Percentiles rank a stretch among this genome's conserved stretches.
These are phyloP conservation scores for Macrotrachela quadricornifera DNA, from an alignment of 1,140 invertebrate species.

Conservation along the genomic window DNA sequence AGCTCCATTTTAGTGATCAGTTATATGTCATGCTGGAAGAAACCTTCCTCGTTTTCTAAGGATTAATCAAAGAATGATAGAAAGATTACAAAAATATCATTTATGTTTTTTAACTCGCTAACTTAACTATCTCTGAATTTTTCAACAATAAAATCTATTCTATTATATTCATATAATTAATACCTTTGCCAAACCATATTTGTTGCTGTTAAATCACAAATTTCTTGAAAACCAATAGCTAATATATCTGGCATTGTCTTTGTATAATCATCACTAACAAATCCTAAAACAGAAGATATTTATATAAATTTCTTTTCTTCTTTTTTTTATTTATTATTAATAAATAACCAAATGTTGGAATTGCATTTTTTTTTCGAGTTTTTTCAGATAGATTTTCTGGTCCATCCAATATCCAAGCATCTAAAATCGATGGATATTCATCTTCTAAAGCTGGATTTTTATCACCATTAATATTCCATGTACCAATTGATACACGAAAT, in stretches of 20 bases:
- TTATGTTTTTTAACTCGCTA: too few relatives aligned
- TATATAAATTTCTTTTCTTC: not conserved
- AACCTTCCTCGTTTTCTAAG: too few relatives aligned
- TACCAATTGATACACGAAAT: conserved; percentile 64
- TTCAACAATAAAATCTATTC: too few relatives aligned
- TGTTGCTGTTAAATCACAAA: conserved; percentile 90
- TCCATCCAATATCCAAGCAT: conserved; percentile 9
- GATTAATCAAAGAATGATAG: not conserved
- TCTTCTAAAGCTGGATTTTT: conserved; percentile 63
- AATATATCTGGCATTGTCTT: conserved; percentile 53
- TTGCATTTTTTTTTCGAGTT: not conserved
- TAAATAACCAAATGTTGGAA: too few relatives aligned
- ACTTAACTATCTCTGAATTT: too few relatives aligned
- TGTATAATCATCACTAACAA: conserved; percentile 33
- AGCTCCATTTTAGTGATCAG: too few relatives aligned
- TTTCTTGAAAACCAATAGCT: conserved; percentile 96
- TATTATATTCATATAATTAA: too few relatives aligned
- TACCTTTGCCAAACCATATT: conserved; percentile 81
- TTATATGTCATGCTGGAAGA: too few relatives aligned
- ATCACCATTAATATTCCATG: conserved; percentile 97
- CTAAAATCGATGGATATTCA: conserved; percentile 39
- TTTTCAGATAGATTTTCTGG: conserved; percentile 14
- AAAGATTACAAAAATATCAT: too few relatives aligned
- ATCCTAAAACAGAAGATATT: too few relatives aligned
- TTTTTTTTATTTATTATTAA: not conserved